Conservation (phyloP, 2,797 vertebrate species). For the Microctenopoma steveboyesi region DNA sequence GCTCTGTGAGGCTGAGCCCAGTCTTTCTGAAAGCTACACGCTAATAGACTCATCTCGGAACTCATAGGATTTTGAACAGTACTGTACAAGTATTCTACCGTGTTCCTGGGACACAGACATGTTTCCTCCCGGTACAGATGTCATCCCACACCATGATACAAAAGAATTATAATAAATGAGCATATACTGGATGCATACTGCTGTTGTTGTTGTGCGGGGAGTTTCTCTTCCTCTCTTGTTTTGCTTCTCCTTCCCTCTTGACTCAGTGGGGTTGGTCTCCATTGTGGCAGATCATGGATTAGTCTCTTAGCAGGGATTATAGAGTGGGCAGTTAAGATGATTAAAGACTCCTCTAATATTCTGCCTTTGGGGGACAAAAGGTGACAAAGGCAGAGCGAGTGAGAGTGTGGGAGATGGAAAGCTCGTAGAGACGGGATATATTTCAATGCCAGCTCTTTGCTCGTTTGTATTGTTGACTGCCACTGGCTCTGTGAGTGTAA, state of each 20-base stretch:
- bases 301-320: constrained; percentile 75
- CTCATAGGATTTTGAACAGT: not conserved
- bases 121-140: constrained; percentile 7
- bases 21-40: too few species aligned
- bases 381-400: constrained; percentile 46
- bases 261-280: constrained; percentile 48
- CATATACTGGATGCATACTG: not conserved
- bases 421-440: constrained; percentile 42
- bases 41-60: not conserved
- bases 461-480: constrained; percentile 48
- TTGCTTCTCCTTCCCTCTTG: constrained; percentile 15
- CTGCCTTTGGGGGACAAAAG: constrained; percentile 60
- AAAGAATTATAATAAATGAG: not conserved
- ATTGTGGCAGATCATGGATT: constrained; percentile 72
- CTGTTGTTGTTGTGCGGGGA: too few species aligned
- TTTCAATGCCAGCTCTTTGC: constrained; percentile 36
- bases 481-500: constrained; percentile 32
- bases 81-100: not conserved
- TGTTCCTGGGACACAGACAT: not conserved
- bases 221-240: constrained; percentile 27
- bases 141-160: constrained; percentile 1
- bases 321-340: constrained; percentile 77
- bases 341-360: constrained; percentile 74
- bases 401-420: constrained; percentile 33
- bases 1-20: too few species aligned